Conservation (phyloP, 2,888 invertebrate genomes). For the Callyntrura guangdongensis region DNA sequence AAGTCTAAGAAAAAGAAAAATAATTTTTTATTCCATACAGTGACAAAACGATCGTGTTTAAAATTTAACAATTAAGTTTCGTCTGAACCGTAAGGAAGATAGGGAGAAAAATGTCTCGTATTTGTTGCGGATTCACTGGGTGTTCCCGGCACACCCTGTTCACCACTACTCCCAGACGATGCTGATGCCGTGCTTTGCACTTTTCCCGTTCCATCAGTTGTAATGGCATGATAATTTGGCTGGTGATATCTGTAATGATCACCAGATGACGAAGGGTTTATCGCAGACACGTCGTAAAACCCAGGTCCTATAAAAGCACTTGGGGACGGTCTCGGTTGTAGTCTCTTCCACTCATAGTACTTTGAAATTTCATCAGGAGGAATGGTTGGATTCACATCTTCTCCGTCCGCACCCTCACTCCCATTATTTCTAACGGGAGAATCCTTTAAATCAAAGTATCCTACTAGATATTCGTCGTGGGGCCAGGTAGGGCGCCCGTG, state of each 20-base stretch:
- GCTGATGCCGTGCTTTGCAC: slow-evolving; percentile 24
- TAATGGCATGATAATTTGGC: slow-evolving; percentile 66
- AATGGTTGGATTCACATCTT: background rate
- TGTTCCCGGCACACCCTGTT: slow-evolving; percentile 51
- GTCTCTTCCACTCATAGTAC: slow-evolving; percentile 74
- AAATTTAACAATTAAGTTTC: background rate
- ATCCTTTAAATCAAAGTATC: slow-evolving; percentile 56
- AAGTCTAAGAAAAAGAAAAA: slow-evolving; percentile 42
- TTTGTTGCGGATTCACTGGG: slow-evolving; percentile 61
- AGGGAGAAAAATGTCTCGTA: slow-evolving; percentile 52
- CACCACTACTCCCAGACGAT: background rate
- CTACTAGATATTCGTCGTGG: slow-evolving; percentile 74
- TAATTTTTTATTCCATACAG: too few relatives aligned
- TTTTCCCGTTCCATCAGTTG: slow-evolving; percentile 41
- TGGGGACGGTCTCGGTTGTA: slow-evolving; percentile 64
- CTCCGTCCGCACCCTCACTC: background rate
- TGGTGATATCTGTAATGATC: slow-evolving; percentile 51
- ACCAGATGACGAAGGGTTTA: background rate
- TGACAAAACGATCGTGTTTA: too few relatives aligned
- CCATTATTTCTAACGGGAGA: background rate
- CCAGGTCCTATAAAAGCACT: slow-evolving; percentile 72
- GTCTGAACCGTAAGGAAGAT: slow-evolving; percentile 50
- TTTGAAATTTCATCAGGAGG: slow-evolving; percentile 11
- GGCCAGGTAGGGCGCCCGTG: slow-evolving; percentile 77
- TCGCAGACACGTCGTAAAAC: slow-evolving; percentile 60